Evolutionary conservation across 2,888 invertebrate genomes (phyloP).

Genomic region (Heliconius aoede): DNA sequence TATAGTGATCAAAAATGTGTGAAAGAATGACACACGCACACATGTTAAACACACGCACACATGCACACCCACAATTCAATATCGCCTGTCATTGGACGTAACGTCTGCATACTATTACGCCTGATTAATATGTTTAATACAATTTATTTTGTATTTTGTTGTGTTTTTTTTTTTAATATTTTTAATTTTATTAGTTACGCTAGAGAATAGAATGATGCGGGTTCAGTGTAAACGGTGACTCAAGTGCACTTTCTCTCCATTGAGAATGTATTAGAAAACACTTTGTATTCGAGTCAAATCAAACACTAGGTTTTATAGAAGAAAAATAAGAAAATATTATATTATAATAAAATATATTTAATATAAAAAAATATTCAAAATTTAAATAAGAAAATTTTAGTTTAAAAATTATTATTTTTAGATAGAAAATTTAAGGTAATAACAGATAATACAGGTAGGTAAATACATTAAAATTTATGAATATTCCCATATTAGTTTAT

Average conservation of each 20-base stretch:
- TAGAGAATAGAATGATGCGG: neutral
- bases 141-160: slow-evolving; percentile 22
- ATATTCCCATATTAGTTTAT: too few relatives aligned
- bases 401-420: too few relatives aligned
- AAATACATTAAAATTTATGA: too few relatives aligned
- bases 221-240: neutral
- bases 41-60: slow-evolving; percentile 63
- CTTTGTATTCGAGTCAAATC: too few relatives aligned
- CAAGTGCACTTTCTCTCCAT: neutral
- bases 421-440: too few relatives aligned
- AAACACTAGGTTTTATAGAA: too few relatives aligned
- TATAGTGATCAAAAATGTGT: slow-evolving; percentile 80
- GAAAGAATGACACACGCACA: slow-evolving; percentile 77
- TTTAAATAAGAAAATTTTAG: too few relatives aligned
- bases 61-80: slow-evolving; percentile 75
- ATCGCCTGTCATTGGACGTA: slow-evolving; percentile 78
- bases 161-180: neutral
- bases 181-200: neutral
- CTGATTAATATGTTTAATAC: slow-evolving; percentile 38
- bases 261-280: neutral
- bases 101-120: slow-evolving; percentile 60
- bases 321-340: too few relatives aligned
- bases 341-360: too few relatives aligned
- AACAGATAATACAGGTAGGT: too few relatives aligned
- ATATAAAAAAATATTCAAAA: too few relatives aligned